Evolutionary conservation across 2,888 invertebrate species (phyloP).

Genomic region (Invenusta paracnida): DNA sequence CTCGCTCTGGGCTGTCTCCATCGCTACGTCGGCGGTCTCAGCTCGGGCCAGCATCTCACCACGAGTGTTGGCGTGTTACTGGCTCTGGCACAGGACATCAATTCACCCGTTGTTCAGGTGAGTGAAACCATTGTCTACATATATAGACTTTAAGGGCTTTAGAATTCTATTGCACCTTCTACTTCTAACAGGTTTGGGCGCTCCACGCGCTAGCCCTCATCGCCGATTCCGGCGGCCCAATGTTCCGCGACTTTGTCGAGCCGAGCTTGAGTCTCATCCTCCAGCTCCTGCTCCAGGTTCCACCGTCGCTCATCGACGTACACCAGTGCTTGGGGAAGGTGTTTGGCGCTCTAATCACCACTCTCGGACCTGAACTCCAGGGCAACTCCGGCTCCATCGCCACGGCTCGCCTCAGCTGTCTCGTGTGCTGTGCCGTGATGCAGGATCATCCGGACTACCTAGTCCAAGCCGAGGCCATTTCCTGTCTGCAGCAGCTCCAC

Average conservation of each 20-base stretch:
- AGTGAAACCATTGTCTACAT: slow-evolving; percentile 62
- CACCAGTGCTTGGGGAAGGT: slow-evolving; percentile 88
- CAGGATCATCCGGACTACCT: slow-evolving; percentile 70
- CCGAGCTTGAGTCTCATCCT: slow-evolving; percentile 83
- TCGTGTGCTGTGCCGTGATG: slow-evolving; percentile 88
- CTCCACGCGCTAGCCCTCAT: slow-evolving; percentile 88
- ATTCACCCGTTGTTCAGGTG: slow-evolving; percentile 90
- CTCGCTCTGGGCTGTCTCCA: slow-evolving; percentile 91
- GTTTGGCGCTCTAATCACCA: slow-evolving; percentile 87
- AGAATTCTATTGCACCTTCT: background rate
- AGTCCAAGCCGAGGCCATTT: slow-evolving; percentile 89
- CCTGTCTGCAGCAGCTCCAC: slow-evolving; percentile 92
- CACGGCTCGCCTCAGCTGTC: slow-evolving; percentile 75
- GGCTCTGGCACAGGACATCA: slow-evolving; percentile 85
- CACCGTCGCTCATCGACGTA: slow-evolving; percentile 79
- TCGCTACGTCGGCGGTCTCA: slow-evolving; percentile 88
- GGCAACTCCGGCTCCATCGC: slow-evolving; percentile 73
- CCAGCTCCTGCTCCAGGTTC: slow-evolving; percentile 80
- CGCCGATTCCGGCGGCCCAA: slow-evolving; percentile 94
- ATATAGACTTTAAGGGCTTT: background rate
- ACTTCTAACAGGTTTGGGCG: slow-evolving; percentile 76
- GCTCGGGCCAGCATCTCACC: slow-evolving; percentile 85
- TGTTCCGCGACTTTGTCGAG: slow-evolving; percentile 95
- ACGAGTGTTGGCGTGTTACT: slow-evolving; percentile 88
- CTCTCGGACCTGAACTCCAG: slow-evolving; percentile 94